Base-by-base conservation (phyloP, 1,140 invertebrate species). In the Drosophila erecta region DNA sequence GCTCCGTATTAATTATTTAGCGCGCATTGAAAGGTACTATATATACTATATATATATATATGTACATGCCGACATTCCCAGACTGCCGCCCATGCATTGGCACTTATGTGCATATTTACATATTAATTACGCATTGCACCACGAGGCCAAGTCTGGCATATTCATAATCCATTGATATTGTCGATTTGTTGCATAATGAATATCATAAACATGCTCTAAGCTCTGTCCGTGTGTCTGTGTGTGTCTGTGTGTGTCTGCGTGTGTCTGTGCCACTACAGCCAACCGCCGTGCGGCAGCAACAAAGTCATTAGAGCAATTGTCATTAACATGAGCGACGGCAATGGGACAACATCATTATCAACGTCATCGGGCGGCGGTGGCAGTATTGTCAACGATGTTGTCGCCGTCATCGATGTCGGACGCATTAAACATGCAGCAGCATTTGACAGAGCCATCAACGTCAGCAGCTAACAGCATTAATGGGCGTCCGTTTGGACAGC, bases 241-340 rank as follows among this genome's bases (percentile, higher is more conserved):
- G 22, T 24, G 0, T 24, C 24, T 24, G 24, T 24, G 24, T 24
- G 22, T 24, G 24, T 24, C 2, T 20, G 24, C 4, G 22, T 24
- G 24, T 24, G 2, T 20, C 3, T 47, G 22, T 43, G 49, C 33
- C 15, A n/a, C 53, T 30, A 57, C 54, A 17, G 35, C n/a, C 24
- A 58, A 11, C 41, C 22, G 24, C 24, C 30, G 30, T 47, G 40
- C 56, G 72, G 38, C 65, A 58, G 84, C 84, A 89, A 83, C 84
- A 87, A 83, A 84, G 84, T 87, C 83, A 87, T 87, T 87, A 83
- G 84, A 89, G 83, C 84, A 87, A 87, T 87, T 89, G 83, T 89
- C 83, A 87, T 87, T 86, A 87, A 79, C 83, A 81, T 81, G 84
- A 83, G 76, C 70, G 84, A 90, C 72, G 81, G 67, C 84, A 84